A percentile compares a stretch with the other conserved stretches of the same genome.
These are phyloP conservation scores for Papilio machaon DNA, from an alignment of 1,140 invertebrate species.

Conservation along the genomic window DNA sequence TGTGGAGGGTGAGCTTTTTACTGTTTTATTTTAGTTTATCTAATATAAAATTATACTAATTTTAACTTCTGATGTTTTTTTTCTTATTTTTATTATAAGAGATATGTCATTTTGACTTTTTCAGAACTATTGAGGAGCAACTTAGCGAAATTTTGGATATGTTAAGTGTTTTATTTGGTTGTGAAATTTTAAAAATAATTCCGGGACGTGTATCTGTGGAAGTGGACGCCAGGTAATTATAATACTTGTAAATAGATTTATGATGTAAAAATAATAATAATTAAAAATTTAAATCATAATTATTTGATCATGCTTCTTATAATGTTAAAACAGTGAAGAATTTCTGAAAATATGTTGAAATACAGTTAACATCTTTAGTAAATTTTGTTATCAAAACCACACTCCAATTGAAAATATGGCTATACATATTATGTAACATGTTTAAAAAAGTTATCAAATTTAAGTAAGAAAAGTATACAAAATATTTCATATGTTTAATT, in stretches of 20 bases:
- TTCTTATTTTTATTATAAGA: background rate
- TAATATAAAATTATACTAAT: no score
- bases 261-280: background rate
- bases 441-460: background rate
- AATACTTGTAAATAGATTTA: background rate
- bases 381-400: background rate
- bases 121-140: constrained; percentile 87
- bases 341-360: background rate
- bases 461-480: background rate
- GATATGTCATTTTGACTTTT: constrained; percentile 49
- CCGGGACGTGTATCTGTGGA: constrained; percentile 99
- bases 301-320: background rate
- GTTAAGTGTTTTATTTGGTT: constrained; percentile 97
- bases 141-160: constrained; percentile 93
- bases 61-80: background rate
- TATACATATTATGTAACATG: background rate
- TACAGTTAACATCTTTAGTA: background rate
- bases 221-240: constrained; percentile 94
- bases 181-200: constrained; percentile 98
- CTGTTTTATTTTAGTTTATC: background rate
- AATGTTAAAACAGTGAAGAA: background rate
- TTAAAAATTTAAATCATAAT: no score
- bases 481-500: background rate
- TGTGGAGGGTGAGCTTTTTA: constrained; percentile 64
- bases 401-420: background rate